These are phyloP conservation scores for Steinernema carpocapsae DNA, from an alignment of 2,888 invertebrate genomes.

Conservation along the genomic window DNA sequence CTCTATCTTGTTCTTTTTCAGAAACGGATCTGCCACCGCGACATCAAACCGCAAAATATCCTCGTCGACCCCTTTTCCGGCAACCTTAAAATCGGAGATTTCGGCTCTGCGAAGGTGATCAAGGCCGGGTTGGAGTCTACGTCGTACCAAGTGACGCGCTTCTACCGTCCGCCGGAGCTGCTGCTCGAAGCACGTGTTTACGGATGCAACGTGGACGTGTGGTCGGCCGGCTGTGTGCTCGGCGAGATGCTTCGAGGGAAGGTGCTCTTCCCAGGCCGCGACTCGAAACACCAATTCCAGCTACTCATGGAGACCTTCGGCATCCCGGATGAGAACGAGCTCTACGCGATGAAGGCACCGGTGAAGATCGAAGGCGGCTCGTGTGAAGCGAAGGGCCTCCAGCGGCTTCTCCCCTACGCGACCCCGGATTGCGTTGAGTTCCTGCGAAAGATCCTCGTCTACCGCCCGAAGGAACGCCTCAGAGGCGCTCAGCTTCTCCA, in stretches of 20 bases:
- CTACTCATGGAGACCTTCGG: slow-evolving; percentile 42
- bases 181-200: slow-evolving; percentile 52
- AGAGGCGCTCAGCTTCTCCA: slow-evolving; percentile 50
- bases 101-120: slow-evolving; percentile 40
- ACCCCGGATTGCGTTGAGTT: slow-evolving; percentile 45
- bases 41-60: slow-evolving; percentile 46
- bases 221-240: slow-evolving; percentile 58
- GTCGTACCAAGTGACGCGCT: slow-evolving; percentile 58
- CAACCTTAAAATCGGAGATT: slow-evolving; percentile 34
- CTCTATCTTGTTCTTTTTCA: too few species aligned
- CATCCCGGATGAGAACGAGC: slow-evolving; percentile 39
- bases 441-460: slow-evolving; percentile 49
- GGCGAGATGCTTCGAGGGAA: slow-evolving; percentile 57
- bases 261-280: slow-evolving; percentile 52
- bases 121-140: slow-evolving; percentile 45
- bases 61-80: slow-evolving; percentile 21
- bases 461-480: slow-evolving; percentile 52
- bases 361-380: slow-evolving; percentile 32
- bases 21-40: slow-evolving; percentile 45
- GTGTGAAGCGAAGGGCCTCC: neutral
- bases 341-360: slow-evolving; percentile 40
- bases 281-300: slow-evolving; percentile 46
- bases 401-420: slow-evolving; percentile 44
- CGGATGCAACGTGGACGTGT: slow-evolving; percentile 47
- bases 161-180: slow-evolving; percentile 61